Conservation (phyloP, 1,140 invertebrate genomes). For the Alviniconcha marisindica region DNA sequence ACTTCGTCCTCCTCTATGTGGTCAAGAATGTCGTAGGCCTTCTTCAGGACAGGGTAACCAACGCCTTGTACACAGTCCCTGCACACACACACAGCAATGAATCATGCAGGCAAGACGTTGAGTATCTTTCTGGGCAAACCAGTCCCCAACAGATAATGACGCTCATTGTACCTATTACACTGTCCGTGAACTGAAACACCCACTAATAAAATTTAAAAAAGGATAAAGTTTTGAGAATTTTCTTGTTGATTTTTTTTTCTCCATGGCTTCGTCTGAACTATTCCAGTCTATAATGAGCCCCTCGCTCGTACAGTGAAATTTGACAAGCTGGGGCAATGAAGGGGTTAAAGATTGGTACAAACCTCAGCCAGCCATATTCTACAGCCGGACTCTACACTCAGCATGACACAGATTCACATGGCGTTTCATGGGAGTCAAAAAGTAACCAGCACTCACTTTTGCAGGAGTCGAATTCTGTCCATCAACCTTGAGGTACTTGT, state of each 20-base stretch:
- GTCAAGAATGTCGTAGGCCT: slow-evolving; percentile 73
- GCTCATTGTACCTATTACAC: no score
- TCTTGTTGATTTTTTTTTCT: no score
- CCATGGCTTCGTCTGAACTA: no score
- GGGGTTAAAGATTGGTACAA: background rate
- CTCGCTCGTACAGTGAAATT: background rate
- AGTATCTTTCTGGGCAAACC: no score
- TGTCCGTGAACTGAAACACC: no score
- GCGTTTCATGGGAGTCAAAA: background rate
- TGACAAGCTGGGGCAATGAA: no score
- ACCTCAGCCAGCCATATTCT: background rate
- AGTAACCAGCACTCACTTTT: slow-evolving; percentile 60
- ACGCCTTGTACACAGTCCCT: slow-evolving; percentile 74
- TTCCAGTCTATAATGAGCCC: background rate
- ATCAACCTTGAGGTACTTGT: slow-evolving; percentile 68
- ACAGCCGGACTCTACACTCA: background rate
- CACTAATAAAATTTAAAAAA: no score
- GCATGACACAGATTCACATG: background rate
- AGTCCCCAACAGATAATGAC: no score
- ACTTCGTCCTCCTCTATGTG: slow-evolving; percentile 75
- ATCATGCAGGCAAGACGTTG: no score
- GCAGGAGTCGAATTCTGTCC: slow-evolving; percentile 67
- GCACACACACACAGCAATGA: slow-evolving; percentile 49
- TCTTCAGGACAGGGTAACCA: slow-evolving; percentile 68
- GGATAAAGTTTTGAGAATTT: no score